A percentile compares a stretch with the other conserved stretches of the same genome.
Conservation (phyloP, 2,113 vertebrate species). For the Oreochromis aureus region DNA sequence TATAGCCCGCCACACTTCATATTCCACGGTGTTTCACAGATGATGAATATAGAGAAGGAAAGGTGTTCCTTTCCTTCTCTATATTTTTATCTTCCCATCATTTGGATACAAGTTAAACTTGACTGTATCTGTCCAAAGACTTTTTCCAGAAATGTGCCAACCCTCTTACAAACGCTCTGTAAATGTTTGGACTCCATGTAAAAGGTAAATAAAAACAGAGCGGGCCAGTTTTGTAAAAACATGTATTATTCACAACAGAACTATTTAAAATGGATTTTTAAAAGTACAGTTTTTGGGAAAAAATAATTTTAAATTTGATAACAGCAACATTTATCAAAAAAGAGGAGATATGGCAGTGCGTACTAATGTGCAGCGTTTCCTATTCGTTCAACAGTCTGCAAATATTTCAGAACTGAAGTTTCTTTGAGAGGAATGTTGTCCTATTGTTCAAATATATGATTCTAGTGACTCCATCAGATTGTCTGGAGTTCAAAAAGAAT, state of each 20-base stretch:
- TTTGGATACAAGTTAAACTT: background rate
- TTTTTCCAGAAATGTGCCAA: rapidly evolving
- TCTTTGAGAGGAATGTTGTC: background rate
- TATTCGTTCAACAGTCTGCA: background rate
- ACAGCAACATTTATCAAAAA: background rate
- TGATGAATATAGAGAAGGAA: too few relatives aligned
- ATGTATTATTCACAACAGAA: background rate
- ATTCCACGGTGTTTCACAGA: rapidly evolving
- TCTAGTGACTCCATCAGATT: background rate
- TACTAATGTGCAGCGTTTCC: background rate
- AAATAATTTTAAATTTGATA: background rate
- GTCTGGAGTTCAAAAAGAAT: background rate
- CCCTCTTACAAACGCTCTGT: background rate
- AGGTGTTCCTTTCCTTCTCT: background rate
- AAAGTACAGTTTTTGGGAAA: background rate
- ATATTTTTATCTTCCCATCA: background rate
- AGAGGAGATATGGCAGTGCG: background rate
- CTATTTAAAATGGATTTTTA: background rate
- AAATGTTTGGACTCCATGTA: background rate
- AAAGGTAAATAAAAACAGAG: background rate
- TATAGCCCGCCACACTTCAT: too few relatives aligned
- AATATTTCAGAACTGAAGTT: background rate
- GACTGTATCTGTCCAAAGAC: background rate
- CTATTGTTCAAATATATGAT: background rate
- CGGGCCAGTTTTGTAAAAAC: background rate